Base-by-base conservation (phyloP, 1,140 invertebrate species). In the Hycleus cichorii region DNA sequence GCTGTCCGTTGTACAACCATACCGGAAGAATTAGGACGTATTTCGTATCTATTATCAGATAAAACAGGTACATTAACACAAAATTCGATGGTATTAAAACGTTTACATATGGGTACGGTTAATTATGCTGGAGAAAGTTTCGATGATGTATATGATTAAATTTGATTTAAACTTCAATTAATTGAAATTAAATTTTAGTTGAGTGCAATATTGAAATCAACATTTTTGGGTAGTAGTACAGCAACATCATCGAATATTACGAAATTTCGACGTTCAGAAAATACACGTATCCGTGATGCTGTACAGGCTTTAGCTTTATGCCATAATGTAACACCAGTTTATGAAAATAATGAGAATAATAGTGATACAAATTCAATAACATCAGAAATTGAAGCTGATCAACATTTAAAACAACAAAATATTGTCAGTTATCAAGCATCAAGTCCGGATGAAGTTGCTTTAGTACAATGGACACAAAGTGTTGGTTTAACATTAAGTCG, bases 1-100 rank as follows among this genome's bases (percentile, higher is more conserved):
- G 91, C 97, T n/a, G 95, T 97, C 51, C 80, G 97, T n/a, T 96
- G 91, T 43, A 98, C 95, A 0, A 99, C 96, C 2, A 99, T 99
- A 65, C 93, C 96, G 0, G 97, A 99, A 78, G 97, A 99, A 76
- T 75, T 97, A n/a, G 95, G 95, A 0, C 77, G 97, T 47, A 95
- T 99, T 64, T 91, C 90, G 1, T 99, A 98, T 75, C 77, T 99
- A 45, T 75, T 99, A 2, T 94, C 92, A 0, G 97, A 99, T 73
- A 99, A 99, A 78, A 99, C 97, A 0, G 97, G 97, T 4, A 99
- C 97, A 0, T 77, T 99, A 3, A 99, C 97, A 0, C 94, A 97
- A 75, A 99, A 99, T 77, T 95, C 96, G 72, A 99, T 99, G 97
- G 88, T 96, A 2, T 95, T 98, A 69, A 96, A 96, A 70, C 90